Evolutionary conservation across 2,797 vertebrate genomes (phyloP), one percentile per base, ranked within the genome.

Genomic region (Leptatherina wallacei): DNA sequence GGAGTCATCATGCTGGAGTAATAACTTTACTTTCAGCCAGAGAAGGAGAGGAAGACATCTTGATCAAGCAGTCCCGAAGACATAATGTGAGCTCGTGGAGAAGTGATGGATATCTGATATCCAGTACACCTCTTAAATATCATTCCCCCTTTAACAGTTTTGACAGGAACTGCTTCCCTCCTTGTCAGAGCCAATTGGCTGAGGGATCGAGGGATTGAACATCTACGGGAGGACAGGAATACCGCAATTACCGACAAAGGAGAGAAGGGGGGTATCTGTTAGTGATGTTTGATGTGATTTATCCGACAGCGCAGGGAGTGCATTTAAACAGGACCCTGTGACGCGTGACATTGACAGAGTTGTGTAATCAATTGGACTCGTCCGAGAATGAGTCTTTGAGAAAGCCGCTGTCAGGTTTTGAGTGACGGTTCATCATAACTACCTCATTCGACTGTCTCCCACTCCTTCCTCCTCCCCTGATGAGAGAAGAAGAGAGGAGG

Each of bases 211-310:
- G 73, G 88, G 93, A 95, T 92, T 91, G 95, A 95, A 89, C 83
- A 75, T 87, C 93, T 90, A 93, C 70, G 29, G 88, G 79, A 95
- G 93, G 91, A 95, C 91, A 95, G 93, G 84, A 86, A 90, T 75
- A 83, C 88, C 84, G 91, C 97, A 96, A 97, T 97, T 98, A 98
- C 84, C 91, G 90, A 96, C 95, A 95, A 95, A 95, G 93, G 94
- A 75, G 75, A 70, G 56, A 24, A 24, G 20, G 47, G 66, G 69
- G 88, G 91, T 73, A 90, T 96, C 95, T 93, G 91, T 94, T 95
- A 93, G 94, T 88, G 94, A 94, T 84, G 89, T 93, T 93, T 96
- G 96, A 96, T 95, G 95, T 96, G 96, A 97, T 98, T 96, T 96
- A 96, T 96, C 94, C 93, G 82, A 95, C 81, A 89, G 90, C 76